Percentiles rank a stretch among this genome's conserved stretches.
Evolutionary conservation across 1,140 invertebrate genomes (phyloP).

Genomic region (Temnothorax longispinosus): DNA sequence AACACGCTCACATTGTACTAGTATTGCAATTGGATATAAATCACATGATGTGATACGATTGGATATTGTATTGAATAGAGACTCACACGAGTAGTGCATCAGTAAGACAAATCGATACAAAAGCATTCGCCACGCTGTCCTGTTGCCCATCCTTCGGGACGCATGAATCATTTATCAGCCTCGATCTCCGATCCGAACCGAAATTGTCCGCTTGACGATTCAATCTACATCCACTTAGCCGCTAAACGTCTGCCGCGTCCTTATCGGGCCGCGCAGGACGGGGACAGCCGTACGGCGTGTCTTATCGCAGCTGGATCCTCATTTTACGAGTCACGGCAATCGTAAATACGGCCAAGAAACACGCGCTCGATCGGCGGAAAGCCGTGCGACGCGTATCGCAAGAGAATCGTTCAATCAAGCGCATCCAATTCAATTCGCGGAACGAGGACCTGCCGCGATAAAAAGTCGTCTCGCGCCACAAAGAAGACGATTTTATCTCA

Average conservation of each 20-base stretch:
- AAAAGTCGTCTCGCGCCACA: not conserved
- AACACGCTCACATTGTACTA: not conserved
- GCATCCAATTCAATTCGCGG: slow-evolving; percentile 33
- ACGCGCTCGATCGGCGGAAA: slow-evolving; percentile 47
- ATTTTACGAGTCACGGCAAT: slow-evolving; percentile 67
- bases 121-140: slow-evolving; percentile 28
- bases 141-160: slow-evolving; percentile 12
- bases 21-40: slow-evolving; percentile 8
- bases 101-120: slow-evolving; percentile 47
- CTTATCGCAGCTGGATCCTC: slow-evolving; percentile 48
- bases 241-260: slow-evolving; percentile 35
- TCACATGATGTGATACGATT: not conserved
- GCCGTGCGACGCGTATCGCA: slow-evolving; percentile 21
- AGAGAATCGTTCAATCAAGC: slow-evolving; percentile 50
- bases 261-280: slow-evolving; percentile 52
- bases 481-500: slow-evolving; percentile 33
- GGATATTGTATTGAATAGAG: not conserved
- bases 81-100: not conserved
- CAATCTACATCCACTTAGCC: slow-evolving; percentile 54
- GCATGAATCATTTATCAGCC: slow-evolving; percentile 58
- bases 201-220: slow-evolving; percentile 62
- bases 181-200: slow-evolving; percentile 53
- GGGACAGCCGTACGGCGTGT: not conserved
- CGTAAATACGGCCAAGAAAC: slow-evolving; percentile 52
- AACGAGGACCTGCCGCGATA: slow-evolving; percentile 25